Base-by-base conservation (phyloP, 1,140 invertebrate species). In the Drosophila chauvacae region DNA sequence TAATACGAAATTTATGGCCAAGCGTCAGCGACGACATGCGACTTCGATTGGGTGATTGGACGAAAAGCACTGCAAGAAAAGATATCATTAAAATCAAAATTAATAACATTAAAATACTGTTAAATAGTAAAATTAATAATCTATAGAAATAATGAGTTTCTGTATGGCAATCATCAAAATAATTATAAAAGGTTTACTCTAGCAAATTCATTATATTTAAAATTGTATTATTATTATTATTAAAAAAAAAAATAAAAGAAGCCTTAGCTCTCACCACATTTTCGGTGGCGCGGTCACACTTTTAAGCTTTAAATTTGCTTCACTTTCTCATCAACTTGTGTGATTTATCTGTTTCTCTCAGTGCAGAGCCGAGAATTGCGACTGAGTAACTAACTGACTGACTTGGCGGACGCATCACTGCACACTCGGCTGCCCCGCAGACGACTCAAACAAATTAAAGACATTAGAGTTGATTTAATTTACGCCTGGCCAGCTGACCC, bases 381-480 rank as follows among this genome's bases (percentile, higher is more conserved):
- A 51, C 35, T 41, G 42, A 70, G 55, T 42, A 39, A 59, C 64
- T 70, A 53, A 71, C 64, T 55, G 62, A 70, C 58, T 55, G 72
- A 53, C 70, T 75, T 74, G 72, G 61, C 70, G 20, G 70, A 74
- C 59, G 48, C 69, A 42, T 75, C 55, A 41, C 66, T 56, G 77
- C 80, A 88, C 83, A 88, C 84, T 84, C 84, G 63, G 80, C 51
- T 78, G 84, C 69, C 66, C 66, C 53, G 14, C 53, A 35, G 53
- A 39, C 35, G 80, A 81, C 71, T 90, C 85, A 90, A 81, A 90
- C 85, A 90, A 90, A 90, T 90, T 90, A 90, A 90, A 90, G 86
- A 80, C 86, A 90, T 90, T 85, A 85, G 86, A 90, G 74, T 90
- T 90, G 77, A 90, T 90, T 90, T 90, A 90, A 90, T 90, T 90